A percentile compares a stretch with the other conserved stretches of the same genome.
These are phyloP conservation scores for Alectoris magna DNA, from an alignment of 2,797 vertebrate species.

Conservation along the genomic window DNA sequence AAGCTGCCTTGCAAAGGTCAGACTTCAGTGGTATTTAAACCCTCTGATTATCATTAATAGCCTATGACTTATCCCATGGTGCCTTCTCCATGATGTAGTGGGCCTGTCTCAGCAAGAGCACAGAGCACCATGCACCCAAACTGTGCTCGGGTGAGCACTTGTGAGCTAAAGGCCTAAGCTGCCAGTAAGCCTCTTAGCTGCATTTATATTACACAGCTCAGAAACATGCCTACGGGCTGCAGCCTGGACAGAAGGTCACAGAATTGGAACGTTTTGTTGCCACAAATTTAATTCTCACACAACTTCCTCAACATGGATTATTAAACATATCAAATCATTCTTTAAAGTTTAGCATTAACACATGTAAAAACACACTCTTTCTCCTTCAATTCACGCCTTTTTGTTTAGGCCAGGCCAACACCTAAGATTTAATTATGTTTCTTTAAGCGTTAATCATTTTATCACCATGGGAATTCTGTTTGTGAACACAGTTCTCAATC, in stretches of 20 bases:
- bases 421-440: background rate
- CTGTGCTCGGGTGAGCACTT: background rate
- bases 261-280: background rate
- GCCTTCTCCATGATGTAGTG: rapidly evolving
- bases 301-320: background rate
- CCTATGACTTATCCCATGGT: background rate
- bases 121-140: rapidly evolving
- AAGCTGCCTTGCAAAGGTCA: constrained; percentile 18
- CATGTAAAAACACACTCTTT: background rate
- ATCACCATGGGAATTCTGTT: background rate
- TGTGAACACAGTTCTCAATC: background rate
- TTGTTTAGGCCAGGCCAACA: background rate
- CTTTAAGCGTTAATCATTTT: background rate
- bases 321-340: background rate
- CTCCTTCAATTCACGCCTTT: background rate
- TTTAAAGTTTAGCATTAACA: background rate
- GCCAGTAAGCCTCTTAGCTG: background rate
- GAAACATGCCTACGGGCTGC: rapidly evolving
- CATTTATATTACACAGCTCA: rapidly evolving
- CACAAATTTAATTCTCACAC: background rate
- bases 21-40: constrained; percentile 3
- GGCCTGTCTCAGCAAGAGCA: background rate
- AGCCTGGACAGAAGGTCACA: rapidly evolving
- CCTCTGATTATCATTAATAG: constrained; percentile 11
- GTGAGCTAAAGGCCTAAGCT: background rate